These are phyloP conservation scores for Sitophilus oryzae DNA, from an alignment of 1,140 invertebrate species.

Conservation along the genomic window DNA sequence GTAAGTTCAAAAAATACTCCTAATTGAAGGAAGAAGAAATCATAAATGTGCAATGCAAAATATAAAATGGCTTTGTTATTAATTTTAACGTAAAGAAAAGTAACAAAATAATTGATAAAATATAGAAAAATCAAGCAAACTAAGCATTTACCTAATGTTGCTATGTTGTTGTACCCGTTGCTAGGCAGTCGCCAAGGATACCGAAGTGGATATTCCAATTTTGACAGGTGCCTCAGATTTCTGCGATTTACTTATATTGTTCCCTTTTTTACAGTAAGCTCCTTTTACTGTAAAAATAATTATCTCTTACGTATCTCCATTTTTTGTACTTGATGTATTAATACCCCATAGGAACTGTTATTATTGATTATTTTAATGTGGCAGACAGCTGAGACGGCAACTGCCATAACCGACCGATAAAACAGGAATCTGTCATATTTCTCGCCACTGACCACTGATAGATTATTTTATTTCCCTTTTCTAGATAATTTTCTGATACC, in stretches of 20 bases:
- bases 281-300: conserved; percentile 7
- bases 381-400: conserved; percentile 14
- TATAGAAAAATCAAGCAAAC: conserved; percentile 16
- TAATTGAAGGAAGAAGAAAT: no score
- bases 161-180: conserved; percentile 46
- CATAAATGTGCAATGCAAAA: no score
- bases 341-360: conserved; percentile 26
- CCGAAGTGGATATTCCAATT: conserved; percentile 37
- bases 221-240: conserved; percentile 37
- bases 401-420: conserved; percentile 27
- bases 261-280: not conserved
- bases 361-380: conserved; percentile 36
- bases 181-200: conserved; percentile 46
- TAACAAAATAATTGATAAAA: conserved; percentile 11
- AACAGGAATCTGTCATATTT: conserved; percentile 30
- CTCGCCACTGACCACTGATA: no score
- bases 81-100: conserved; percentile 3
- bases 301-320: conserved; percentile 15
- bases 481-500: no score
- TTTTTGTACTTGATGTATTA: conserved; percentile 27
- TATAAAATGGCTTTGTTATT: not conserved
- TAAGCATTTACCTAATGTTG: conserved; percentile 40
- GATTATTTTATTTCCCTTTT: no score
- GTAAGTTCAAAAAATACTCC: conserved; percentile 18
- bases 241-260: not conserved